phyloP scores from a whole-genome alignment of 2,888 invertebrate genomes.

The Pristionchus mayeri region DNA sequence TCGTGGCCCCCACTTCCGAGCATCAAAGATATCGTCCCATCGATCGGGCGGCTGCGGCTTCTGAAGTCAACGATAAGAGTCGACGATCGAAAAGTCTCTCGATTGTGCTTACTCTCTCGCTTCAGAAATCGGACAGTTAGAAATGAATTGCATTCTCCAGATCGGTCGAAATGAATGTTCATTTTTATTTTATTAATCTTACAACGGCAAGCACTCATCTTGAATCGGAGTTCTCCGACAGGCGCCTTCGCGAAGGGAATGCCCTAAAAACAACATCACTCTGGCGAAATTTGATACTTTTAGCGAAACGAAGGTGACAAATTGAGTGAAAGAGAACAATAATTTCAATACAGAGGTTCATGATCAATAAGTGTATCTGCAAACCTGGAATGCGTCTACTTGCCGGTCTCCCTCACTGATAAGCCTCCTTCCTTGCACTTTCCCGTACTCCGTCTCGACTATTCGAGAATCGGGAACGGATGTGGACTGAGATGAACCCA shows the following conservation, averaged over 20 bases:
- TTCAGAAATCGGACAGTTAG: too few species aligned
- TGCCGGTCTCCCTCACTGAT: slow-evolving; percentile 1
- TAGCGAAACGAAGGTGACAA: too few species aligned
- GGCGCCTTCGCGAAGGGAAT: slow-evolving; percentile 64
- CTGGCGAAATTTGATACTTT: too few species aligned
- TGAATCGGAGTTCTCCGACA: slow-evolving; percentile 59
- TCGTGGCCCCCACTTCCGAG: neutral
- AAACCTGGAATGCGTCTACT: slow-evolving; percentile 15
- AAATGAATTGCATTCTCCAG: neutral
- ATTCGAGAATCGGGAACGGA: neutral
- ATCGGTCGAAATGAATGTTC: neutral
- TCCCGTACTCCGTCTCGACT: slow-evolving; percentile 20
- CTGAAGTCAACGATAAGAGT: too few species aligned
- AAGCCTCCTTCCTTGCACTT: neutral
- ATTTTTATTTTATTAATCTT: too few species aligned
- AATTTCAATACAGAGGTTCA: too few species aligned
- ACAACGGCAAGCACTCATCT: too few species aligned
- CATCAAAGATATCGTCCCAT: slow-evolving; percentile 52
- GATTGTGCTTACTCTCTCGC: too few species aligned
- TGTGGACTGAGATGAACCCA: neutral
- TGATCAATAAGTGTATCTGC: too few species aligned
- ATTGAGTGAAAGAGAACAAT: too few species aligned
- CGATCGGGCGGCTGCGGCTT: slow-evolving; percentile 56
- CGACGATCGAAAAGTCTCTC: too few species aligned
- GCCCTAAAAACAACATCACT: slow-evolving; percentile 56